These are phyloP conservation scores for Periphyllus acericola DNA, from an alignment of 2,888 invertebrate genomes.

Conservation along the genomic window DNA sequence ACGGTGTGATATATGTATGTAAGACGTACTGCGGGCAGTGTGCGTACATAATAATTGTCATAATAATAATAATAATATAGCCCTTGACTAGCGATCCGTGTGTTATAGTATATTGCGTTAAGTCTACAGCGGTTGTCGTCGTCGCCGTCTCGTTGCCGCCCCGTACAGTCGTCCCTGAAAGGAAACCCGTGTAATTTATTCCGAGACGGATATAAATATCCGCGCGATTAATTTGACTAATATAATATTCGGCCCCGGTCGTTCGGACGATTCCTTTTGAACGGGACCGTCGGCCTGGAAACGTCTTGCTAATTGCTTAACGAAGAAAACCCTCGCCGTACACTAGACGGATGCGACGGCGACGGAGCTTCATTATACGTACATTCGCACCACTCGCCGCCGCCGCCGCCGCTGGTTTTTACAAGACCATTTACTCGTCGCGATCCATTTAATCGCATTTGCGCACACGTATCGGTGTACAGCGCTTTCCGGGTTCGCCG, in stretches of 20 bases:
- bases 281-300: constrained; percentile 21
- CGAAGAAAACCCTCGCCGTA: constrained; percentile 31
- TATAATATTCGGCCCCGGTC: constrained; percentile 40
- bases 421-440: constrained; percentile 13
- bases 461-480: background rate
- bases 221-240: constrained; percentile 58
- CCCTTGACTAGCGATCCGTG: constrained; percentile 22
- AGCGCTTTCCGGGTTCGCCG: background rate
- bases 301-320: constrained; percentile 38
- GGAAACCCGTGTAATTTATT: constrained; percentile 38
- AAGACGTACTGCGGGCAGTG: no score
- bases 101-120: background rate
- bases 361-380: background rate
- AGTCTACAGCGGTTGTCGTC: constrained; percentile 1
- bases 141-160: background rate
- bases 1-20: no score
- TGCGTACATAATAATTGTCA: background rate
- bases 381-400: background rate
- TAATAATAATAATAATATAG: background rate
- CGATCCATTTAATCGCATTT: constrained; percentile 48
- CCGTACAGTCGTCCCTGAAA: background rate
- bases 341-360: background rate
- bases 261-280: constrained; percentile 17
- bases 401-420: background rate
- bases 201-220: constrained; percentile 12